These are phyloP conservation scores for Oryzias melastigma DNA, from an alignment of 2,113 vertebrate species.

Conservation along the genomic window DNA sequence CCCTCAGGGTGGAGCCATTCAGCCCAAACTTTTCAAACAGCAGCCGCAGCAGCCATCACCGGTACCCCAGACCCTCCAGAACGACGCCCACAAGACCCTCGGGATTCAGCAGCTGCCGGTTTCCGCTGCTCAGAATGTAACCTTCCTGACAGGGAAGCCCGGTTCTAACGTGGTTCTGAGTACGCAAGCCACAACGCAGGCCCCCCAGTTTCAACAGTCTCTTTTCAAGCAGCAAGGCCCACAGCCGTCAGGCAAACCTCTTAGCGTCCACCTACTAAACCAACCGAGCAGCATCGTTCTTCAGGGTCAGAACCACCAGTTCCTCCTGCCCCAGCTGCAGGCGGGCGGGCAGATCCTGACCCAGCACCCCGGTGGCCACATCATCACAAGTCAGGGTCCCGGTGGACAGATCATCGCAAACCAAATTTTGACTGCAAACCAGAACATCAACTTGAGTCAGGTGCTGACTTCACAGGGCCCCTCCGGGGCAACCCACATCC, in stretches of 20 bases:
- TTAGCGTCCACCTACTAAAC: slow-evolving; percentile 92
- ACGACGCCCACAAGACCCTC: slow-evolving; percentile 80
- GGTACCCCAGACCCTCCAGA: slow-evolving; percentile 81
- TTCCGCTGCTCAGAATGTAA: slow-evolving; percentile 85
- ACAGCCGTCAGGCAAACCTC: slow-evolving; percentile 84
- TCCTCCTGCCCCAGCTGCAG: slow-evolving; percentile 86
- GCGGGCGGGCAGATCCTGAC: slow-evolving; percentile 88
- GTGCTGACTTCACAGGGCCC: slow-evolving; percentile 87
- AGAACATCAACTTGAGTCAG: slow-evolving; percentile 90
- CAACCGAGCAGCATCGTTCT: slow-evolving; percentile 91
- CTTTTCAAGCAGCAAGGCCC: slow-evolving; percentile 82
- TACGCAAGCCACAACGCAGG: slow-evolving; percentile 76
- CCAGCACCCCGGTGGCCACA: slow-evolving; percentile 82
- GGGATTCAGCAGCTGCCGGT: slow-evolving; percentile 83
- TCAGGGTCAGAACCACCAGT: slow-evolving; percentile 90
- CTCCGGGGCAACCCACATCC: slow-evolving; percentile 87
- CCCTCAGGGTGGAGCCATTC: slow-evolving; percentile 81
- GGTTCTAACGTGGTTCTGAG: slow-evolving; percentile 88
- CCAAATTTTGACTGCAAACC: slow-evolving; percentile 91
- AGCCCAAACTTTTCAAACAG: slow-evolving; percentile 87
- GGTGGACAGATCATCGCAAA: slow-evolving; percentile 89
- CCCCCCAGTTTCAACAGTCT: slow-evolving; percentile 80
- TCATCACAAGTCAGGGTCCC: slow-evolving; percentile 85
- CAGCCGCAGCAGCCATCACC: slow-evolving; percentile 62
- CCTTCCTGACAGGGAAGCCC: slow-evolving; percentile 88